These are phyloP conservation scores for Otis tarda DNA, from an alignment of 2,113 vertebrate species.

Conservation along the genomic window DNA sequence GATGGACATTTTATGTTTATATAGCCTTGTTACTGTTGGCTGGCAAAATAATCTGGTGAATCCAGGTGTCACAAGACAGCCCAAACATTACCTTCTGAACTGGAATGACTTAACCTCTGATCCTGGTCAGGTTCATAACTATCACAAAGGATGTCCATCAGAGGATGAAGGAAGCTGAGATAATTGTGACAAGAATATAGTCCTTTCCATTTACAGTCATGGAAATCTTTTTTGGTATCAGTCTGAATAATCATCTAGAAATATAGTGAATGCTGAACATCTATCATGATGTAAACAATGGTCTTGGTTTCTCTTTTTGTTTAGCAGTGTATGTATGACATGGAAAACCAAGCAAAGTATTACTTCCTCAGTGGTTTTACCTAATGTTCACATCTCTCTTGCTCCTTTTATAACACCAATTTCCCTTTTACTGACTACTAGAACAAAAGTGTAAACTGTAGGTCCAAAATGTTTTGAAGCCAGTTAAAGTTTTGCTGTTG, in stretches of 20 bases:
- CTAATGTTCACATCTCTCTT: not conserved
- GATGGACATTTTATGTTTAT: not conserved
- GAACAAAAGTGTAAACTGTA: not conserved
- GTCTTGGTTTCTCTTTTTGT: not conserved
- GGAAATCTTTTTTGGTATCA: not conserved
- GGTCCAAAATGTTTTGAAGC: not conserved
- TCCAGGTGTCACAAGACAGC: not conserved
- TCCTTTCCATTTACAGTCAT: not conserved
- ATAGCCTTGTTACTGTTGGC: accelerated
- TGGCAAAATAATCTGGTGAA: not conserved
- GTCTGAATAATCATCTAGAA: not conserved
- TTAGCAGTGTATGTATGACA: not conserved
- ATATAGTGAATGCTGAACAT: not conserved
- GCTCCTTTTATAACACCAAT: not conserved
- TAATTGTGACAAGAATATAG: not conserved
- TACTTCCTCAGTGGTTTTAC: not conserved
- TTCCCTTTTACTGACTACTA: not conserved
- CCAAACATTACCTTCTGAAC: no score
- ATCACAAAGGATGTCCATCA: not conserved
- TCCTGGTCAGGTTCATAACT: not conserved
- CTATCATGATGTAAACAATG: not conserved
- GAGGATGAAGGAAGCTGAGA: not conserved
- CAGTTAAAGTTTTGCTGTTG: not conserved
- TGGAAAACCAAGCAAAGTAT: not conserved
- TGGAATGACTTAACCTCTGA: not conserved